Base-by-base conservation (phyloP, 2,797 vertebrate species). In the Sebastes kiyomatsui region DNA sequence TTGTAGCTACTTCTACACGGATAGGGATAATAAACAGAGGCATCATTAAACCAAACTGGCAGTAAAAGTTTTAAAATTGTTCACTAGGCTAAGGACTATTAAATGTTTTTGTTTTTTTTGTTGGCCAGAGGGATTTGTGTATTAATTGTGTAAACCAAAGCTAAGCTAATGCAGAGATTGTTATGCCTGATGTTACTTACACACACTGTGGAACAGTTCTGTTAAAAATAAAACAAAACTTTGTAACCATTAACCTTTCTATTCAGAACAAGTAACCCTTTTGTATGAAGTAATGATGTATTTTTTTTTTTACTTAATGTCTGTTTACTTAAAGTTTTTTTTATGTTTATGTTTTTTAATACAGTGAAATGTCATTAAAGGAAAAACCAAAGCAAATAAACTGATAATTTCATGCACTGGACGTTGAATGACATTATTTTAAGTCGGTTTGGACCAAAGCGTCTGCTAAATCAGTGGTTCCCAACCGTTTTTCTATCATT, bases 221-320 rank as follows among this genome's bases (percentile, higher is more conserved):
- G 58, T 77, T 75, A n/a, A 67, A 28, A 73, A 67, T 23, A 67
- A 77, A 76, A 54, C 2, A 54, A 67, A 42, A 32, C 67, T 65
- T 67, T 67, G 22, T 83, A 77, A 87, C 72, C 70, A 88, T 18
- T 85, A 88, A 91, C 87, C 49, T 85, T 32, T 60, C 55, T 35
- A 59, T 76, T 71, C 23, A 71, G 32, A 77, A 61, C 25, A 54
- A 23, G 32, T 32, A 82, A 76, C 46, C 8, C 16, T 72, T 77
- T 85, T 83, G 32, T 83, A 82, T 68, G 23, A 72, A 75, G 33
- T 54, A 71, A 80, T 77, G 28, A 67, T 75, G 77, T 84, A 67
- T 83, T 87, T 82, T 71, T 84, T 22, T 67, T 81, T 86, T 22
- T 67, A 84, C 64, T 52, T 72, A 28, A 65, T 84, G 38, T 81